Evolutionary conservation across 2,113 vertebrate genomes (phyloP), one percentile per base, ranked within the genome.

Genomic region (Prunella fulvescens): DNA sequence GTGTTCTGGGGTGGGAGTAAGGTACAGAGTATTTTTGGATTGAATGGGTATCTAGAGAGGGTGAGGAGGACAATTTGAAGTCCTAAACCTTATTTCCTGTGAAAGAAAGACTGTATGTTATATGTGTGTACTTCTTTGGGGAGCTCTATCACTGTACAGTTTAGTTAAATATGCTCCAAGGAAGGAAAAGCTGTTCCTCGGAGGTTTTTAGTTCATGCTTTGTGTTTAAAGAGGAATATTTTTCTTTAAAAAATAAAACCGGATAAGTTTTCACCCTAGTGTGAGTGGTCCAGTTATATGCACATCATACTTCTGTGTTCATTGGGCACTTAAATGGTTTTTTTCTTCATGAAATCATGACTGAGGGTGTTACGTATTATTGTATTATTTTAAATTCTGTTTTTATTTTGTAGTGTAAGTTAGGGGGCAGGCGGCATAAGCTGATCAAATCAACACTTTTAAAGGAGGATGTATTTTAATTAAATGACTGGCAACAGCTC

Each of bases 221-320:
- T 94, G 90, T 97, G 92, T 97, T 97, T 85, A 88, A 97, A 84
- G 94, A 88, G 93, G 87, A 96, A 95, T 98, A 98, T 98, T 98
- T 98, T 98, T 98, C 97, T 97, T 98, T 98, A 98, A 95, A 96
- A 98, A 97, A 97, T 94, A 97, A 97, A 88, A 88, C 71, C n/a
- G 1, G 85, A 40, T 93, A 85, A 67, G 57, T 92, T 88, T 88
- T 95, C 82, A 84, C 48, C 45, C 29, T 17, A 17, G 62, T 56
- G 69, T 86, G 79, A 56, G 40, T 77, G 56, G 70, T 76, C 35
- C 62, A 37, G 14, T 77, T 83, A 11, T 33, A 8, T 69, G 31
- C 40, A 48, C 47, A 35, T 24, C 0, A 0, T 60, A n/a, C 17
- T 42, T 61, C 25, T 81, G 56, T 42, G 64, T 60, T 66, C 29